Evolutionary conservation across 1,140 invertebrate genomes (phyloP).

Genomic region (Drosophila ironensis): DNA sequence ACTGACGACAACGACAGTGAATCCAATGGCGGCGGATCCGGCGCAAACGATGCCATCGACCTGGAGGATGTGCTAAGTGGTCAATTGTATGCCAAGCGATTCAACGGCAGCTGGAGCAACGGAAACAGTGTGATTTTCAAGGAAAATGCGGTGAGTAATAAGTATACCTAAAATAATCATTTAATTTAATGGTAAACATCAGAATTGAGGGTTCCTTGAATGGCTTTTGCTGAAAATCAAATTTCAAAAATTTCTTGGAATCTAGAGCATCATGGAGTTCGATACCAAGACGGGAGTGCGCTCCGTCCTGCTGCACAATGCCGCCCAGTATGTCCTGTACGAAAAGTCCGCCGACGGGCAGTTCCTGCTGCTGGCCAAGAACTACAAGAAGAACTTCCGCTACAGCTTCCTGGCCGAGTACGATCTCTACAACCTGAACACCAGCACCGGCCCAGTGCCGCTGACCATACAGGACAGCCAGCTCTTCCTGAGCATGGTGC

Average conservation of each 20-base stretch:
- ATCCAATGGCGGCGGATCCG: background rate
- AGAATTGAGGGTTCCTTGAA: too few relatives aligned
- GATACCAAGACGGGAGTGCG: slow-evolving; percentile 50
- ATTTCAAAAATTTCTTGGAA: too few relatives aligned
- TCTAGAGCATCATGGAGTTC: slow-evolving; percentile 62
- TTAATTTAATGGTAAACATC: too few relatives aligned
- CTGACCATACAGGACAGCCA: slow-evolving; percentile 57
- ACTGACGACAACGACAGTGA: slow-evolving; percentile 22
- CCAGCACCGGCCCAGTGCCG: slow-evolving; percentile 69
- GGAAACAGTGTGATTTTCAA: slow-evolving; percentile 76
- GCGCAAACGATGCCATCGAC: slow-evolving; percentile 62
- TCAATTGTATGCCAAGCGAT: slow-evolving; percentile 82
- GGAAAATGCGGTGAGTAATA: slow-evolving; percentile 48
- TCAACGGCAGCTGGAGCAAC: slow-evolving; percentile 84
- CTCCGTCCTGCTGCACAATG: slow-evolving; percentile 41
- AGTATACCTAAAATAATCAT: background rate
- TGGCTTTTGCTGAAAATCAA: too few relatives aligned
- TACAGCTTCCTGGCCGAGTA: slow-evolving; percentile 85
- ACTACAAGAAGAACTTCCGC: slow-evolving; percentile 84
- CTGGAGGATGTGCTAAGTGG: slow-evolving; percentile 83
- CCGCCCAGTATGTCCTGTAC: slow-evolving; percentile 55
- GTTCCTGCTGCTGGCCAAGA: slow-evolving; percentile 65
- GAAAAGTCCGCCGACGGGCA: slow-evolving; percentile 76
- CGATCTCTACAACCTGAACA: slow-evolving; percentile 83
- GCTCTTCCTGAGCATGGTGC: slow-evolving; percentile 55